phyloP scores from a whole-genome alignment of 37 sponge, comb jelly and placozoan species.

The Hexactinellida sp. region DNA sequence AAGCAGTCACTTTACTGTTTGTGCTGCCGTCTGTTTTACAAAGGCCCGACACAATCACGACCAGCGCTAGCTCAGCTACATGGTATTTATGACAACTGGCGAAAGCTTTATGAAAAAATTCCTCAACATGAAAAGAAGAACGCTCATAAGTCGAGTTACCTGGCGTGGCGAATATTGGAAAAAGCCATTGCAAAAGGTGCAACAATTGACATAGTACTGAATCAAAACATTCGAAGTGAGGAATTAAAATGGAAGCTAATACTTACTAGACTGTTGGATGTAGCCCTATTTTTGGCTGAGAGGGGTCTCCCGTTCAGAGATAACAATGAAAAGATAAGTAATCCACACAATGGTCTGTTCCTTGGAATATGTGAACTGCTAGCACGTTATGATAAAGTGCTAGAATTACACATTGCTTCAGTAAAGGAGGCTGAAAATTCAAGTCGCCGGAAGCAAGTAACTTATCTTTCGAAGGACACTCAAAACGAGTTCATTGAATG shows the following conservation, averaged over 20 bases:
- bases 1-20: slow-evolving; percentile 17
- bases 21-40: slow-evolving; percentile 9
- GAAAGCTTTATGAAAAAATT: not conserved
- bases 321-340: not conserved
- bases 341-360: slow-evolving; percentile 19
- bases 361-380: slow-evolving; percentile 19
- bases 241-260: slow-evolving; percentile 10
- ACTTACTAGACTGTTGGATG: slow-evolving; percentile 15
- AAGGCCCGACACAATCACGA: not conserved
- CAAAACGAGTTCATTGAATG: not conserved
- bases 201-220: slow-evolving; percentile 14
- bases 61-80: slow-evolving; percentile 5
- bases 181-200: not conserved
- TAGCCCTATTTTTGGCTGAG: slow-evolving; percentile 13
- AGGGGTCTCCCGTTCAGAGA: slow-evolving; percentile 11
- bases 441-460: not conserved
- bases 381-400: slow-evolving; percentile 5
- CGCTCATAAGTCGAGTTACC: not conserved
- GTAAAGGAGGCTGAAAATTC: slow-evolving; percentile 12
- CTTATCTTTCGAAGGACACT: not conserved
- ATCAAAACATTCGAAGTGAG: slow-evolving; percentile 15
- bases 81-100: slow-evolving; percentile 2
- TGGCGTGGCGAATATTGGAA: not conserved
- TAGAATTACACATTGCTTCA: slow-evolving; percentile 13
- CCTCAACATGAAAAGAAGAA: not conserved